Conservation (phyloP, 2,113 vertebrate species). For the Ploceus nigricollis region DNA sequence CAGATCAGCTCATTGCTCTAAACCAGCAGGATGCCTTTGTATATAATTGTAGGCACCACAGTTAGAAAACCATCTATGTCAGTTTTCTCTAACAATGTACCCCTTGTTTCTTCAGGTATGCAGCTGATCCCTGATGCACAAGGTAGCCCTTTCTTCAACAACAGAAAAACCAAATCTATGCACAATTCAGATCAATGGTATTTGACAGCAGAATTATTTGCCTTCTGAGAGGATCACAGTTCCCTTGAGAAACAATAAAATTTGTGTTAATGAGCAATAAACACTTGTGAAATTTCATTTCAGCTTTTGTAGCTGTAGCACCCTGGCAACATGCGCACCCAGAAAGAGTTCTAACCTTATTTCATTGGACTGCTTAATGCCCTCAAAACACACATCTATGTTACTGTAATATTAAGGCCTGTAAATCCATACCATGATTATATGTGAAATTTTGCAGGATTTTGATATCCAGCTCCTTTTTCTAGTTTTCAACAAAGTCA, state of each 20-base stretch:
- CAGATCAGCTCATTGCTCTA: background rate
- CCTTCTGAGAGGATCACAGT: background rate
- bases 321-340: background rate
- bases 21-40: background rate
- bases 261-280: background rate
- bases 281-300: background rate
- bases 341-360: background rate
- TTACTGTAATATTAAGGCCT: background rate
- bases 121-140: background rate
- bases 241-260: background rate
- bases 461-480: background rate
- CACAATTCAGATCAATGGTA: background rate
- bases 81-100: background rate
- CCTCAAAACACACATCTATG: background rate
- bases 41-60: background rate
- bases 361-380: background rate
- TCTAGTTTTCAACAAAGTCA: background rate
- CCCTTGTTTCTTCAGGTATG: background rate
- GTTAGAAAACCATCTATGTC: background rate
- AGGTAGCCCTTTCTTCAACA: background rate
- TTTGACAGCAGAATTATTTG: background rate
- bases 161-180: background rate
- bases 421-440: background rate
- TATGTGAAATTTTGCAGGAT: background rate
- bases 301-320: background rate